Conservation (phyloP, 2,888 invertebrate genomes). For the Aromia moschata region DNA sequence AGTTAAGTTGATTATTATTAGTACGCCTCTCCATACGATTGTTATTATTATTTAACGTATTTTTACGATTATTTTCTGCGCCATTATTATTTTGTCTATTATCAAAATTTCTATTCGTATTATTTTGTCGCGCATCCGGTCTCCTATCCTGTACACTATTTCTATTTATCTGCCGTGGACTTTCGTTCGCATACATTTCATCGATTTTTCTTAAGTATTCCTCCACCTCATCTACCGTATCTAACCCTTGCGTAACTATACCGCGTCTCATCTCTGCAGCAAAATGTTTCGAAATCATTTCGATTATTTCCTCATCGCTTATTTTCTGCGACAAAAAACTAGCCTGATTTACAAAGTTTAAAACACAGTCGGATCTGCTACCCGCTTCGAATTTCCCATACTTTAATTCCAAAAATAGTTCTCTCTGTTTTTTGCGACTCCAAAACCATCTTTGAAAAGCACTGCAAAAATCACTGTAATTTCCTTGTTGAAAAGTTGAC, state of each 20-base stretch:
- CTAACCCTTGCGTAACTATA: conserved; percentile 26
- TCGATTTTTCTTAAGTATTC: conserved; percentile 30
- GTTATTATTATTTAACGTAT: too few species aligned
- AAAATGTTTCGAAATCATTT: conserved; percentile 27
- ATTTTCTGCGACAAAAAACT: conserved; percentile 21
- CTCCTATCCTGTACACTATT: background rate
- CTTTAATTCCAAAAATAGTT: conserved; percentile 17
- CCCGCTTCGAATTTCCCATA: conserved; percentile 21
- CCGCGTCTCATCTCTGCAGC: conserved; percentile 26
- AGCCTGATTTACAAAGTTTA: conserved; percentile 24
- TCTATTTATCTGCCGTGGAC: background rate
- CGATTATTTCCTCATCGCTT: conserved; percentile 15
- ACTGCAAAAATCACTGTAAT: background rate
- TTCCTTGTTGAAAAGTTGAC: background rate
- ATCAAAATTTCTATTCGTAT: too few species aligned
- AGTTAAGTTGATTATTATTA: too few species aligned
- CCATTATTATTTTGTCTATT: too few species aligned
- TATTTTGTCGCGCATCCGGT: background rate
- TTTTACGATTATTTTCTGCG: too few species aligned
- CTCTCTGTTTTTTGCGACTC: conserved; percentile 22
- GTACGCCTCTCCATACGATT: too few species aligned
- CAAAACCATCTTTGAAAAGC: conserved; percentile 8
- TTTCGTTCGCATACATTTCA: conserved; percentile 11
- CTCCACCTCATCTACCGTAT: conserved; percentile 29
- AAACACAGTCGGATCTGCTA: conserved; percentile 29